A percentile compares a stretch with the other conserved stretches of the same genome.
phyloP scores from a whole-genome alignment of 2,888 invertebrate genomes.

The Tiliacea citrago region DNA sequence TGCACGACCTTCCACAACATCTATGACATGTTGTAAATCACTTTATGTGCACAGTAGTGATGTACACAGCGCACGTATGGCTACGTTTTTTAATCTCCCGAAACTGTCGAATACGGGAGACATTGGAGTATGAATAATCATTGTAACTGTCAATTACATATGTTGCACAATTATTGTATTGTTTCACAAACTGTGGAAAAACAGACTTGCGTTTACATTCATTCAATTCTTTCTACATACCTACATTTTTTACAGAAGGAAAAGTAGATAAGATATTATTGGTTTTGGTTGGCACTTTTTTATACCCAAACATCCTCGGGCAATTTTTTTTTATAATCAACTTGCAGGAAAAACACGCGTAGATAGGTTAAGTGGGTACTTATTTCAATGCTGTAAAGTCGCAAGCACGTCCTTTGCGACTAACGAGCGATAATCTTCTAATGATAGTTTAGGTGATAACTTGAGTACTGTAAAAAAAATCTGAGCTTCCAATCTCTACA shows the following conservation, averaged over 20 bases:
- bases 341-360: neutral
- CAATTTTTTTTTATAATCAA: too few species aligned
- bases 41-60: constrained; percentile 35
- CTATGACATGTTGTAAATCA: constrained; percentile 48
- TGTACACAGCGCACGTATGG: constrained; percentile 12
- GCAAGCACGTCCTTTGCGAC: too few species aligned
- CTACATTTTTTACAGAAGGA: neutral
- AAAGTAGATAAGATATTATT: neutral
- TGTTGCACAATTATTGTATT: neutral
- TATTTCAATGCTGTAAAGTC: neutral
- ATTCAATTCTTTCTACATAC: neutral
- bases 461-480: neutral
- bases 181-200: neutral
- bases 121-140: constrained; percentile 14
- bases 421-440: neutral
- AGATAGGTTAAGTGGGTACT: too few species aligned
- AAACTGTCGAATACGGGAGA: constrained; percentile 17
- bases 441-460: neutral
- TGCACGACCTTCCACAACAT: constrained; percentile 43
- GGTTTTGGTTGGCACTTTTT: neutral
- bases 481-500: neutral
- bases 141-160: constrained; percentile 9
- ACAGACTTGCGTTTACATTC: constrained; percentile 1
- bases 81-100: constrained; percentile 24
- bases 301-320: neutral